Evolutionary conservation across 2,797 vertebrate species (phyloP).

Genomic region (Sitta carolinensis): DNA sequence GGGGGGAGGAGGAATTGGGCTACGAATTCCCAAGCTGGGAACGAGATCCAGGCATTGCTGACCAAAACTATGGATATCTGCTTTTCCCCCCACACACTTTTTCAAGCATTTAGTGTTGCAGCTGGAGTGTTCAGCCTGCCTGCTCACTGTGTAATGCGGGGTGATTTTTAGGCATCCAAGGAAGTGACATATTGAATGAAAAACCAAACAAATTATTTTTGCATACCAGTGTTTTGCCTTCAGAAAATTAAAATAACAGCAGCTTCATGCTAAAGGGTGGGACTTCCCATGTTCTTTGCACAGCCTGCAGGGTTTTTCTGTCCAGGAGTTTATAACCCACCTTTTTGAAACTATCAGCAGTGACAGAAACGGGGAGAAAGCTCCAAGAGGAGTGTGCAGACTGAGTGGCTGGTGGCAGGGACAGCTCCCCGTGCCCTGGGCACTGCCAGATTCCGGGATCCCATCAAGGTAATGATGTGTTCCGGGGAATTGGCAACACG

Average conservation of each 20-base stretch:
- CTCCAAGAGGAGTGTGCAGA: background rate
- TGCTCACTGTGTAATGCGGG: background rate
- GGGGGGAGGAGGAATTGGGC: background rate
- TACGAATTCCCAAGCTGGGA: background rate
- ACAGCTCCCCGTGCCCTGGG: too few species aligned
- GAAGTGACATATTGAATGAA: background rate
- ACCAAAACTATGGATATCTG: background rate
- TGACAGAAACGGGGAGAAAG: background rate
- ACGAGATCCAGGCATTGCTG: background rate
- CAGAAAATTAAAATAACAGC: background rate
- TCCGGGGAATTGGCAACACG: background rate
- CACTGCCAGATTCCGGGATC: background rate
- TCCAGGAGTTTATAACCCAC: background rate
- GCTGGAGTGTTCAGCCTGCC: background rate
- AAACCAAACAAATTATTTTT: background rate
- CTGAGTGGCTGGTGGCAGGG: too few species aligned
- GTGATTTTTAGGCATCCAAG: background rate
- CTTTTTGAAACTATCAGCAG: background rate
- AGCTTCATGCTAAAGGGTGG: background rate
- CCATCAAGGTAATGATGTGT: background rate
- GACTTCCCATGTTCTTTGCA: background rate
- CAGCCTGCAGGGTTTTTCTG: background rate
- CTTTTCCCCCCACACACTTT: background rate
- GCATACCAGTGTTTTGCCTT: background rate
- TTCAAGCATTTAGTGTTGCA: background rate